phyloP scores from a whole-genome alignment of 2,888 invertebrate species.

The Phaonia tiefii region DNA sequence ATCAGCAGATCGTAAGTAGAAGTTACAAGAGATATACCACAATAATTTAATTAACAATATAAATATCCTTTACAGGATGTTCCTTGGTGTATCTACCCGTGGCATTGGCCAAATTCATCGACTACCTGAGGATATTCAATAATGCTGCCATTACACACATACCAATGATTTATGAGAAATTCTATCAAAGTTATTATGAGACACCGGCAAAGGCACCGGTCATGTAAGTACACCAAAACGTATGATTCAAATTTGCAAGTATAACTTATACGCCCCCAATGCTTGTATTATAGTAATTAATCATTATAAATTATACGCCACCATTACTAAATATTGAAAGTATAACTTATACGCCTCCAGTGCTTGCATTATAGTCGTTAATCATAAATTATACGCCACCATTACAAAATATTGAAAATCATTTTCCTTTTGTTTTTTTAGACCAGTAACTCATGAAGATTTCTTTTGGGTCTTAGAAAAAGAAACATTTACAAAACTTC shows the following conservation, averaged over 20 bases:
- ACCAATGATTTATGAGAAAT: conserved; percentile 78
- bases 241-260: no score
- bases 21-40: neutral
- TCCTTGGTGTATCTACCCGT: conserved; percentile 78
- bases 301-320: no score
- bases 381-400: no score
- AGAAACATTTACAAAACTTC: conserved; percentile 74
- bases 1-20: conserved; percentile 77
- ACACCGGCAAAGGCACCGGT: conserved; percentile 73
- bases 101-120: conserved; percentile 77
- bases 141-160: conserved; percentile 79
- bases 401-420: no score
- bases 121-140: conserved; percentile 79
- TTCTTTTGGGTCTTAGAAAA: conserved; percentile 77
- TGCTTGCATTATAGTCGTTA: no score
- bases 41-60: neutral
- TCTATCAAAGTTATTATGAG: conserved; percentile 78
- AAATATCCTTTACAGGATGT: conserved; percentile 75
- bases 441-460: conserved; percentile 53
- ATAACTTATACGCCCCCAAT: no score
- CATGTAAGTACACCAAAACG: no score
- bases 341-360: no score
- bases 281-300: no score
- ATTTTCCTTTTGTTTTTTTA: conserved; percentile 38
- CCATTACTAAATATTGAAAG: no score